Evolutionary conservation across 2,113 vertebrate genomes (phyloP).

Genomic region (Ameiurus melas): DNA sequence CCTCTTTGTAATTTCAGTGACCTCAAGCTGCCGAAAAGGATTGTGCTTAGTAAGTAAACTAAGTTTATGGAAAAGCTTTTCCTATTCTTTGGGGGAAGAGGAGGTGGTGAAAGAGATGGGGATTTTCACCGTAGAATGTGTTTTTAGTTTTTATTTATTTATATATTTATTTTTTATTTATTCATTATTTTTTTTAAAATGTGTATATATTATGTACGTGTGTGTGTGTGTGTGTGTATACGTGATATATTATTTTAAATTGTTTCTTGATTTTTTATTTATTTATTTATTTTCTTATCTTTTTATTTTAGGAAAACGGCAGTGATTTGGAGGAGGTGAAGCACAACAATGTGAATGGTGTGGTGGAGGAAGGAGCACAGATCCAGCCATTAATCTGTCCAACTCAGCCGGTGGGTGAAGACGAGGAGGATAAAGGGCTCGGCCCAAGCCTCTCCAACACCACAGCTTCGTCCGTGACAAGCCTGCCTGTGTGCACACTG

Average conservation of each 20-base stretch:
- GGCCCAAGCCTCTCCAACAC: conserved; percentile 64
- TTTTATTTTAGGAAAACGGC: conserved; percentile 32
- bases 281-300: neutral
- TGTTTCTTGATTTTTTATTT: too few species aligned
- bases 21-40: conserved; percentile 8
- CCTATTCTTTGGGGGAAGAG: too few species aligned
- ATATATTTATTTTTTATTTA: too few species aligned
- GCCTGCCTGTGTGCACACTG: conserved; percentile 47
- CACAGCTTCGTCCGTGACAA: conserved; percentile 67
- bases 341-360: neutral
- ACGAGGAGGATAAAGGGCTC: conserved; percentile 59
- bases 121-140: too few species aligned
- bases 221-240: too few species aligned
- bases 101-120: too few species aligned
- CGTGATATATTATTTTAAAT: neutral
- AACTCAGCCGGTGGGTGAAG: conserved; percentile 56
- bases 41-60: conserved; percentile 26
- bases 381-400: neutral
- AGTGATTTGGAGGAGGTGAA: neutral
- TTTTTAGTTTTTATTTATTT: too few species aligned
- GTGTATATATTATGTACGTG: neutral
- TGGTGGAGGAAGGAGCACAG: neutral
- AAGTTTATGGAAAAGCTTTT: neutral
- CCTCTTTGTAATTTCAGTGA: conserved; percentile 28
- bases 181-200: too few species aligned